Conservation (phyloP, 2,113 vertebrate species). For the Osmerus mordax region DNA sequence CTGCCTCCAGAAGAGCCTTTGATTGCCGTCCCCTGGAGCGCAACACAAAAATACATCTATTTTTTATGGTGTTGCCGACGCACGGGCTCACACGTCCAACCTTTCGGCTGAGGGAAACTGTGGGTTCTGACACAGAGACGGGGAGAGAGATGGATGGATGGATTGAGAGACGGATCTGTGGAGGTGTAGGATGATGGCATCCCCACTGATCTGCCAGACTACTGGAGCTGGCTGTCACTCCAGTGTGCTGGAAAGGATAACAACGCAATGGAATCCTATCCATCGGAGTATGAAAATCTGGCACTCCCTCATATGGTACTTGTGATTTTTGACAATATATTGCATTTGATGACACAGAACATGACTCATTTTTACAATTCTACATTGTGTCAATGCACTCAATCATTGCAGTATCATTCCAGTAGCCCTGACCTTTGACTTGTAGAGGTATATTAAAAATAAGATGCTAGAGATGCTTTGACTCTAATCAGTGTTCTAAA, state of each 20-base stretch:
- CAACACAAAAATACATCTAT: slow-evolving; percentile 40
- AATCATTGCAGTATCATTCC: too few species aligned
- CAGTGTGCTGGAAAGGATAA: not conserved
- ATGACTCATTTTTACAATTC: too few species aligned
- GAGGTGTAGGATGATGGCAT: slow-evolving; percentile 33
- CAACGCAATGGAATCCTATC: too few species aligned
- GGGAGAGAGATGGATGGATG: slow-evolving; percentile 29
- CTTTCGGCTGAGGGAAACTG: slow-evolving; percentile 29
- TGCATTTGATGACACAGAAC: too few species aligned
- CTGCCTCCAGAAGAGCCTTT: slow-evolving; percentile 40
- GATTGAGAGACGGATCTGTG: slow-evolving; percentile 6
- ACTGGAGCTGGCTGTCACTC: slow-evolving; percentile 37
- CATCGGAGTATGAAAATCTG: too few species aligned
- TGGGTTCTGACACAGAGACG: slow-evolving; percentile 26
- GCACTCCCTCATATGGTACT: too few species aligned
- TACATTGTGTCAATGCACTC: too few species aligned
- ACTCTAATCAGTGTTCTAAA: too few species aligned
- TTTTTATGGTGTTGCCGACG: slow-evolving; percentile 33
- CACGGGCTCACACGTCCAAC: slow-evolving; percentile 35
- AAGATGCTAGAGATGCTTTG: too few species aligned
- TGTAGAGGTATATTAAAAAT: too few species aligned
- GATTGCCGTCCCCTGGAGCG: slow-evolving; percentile 36
- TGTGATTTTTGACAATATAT: too few species aligned
- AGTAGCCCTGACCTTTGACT: too few species aligned
- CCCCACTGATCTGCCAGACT: slow-evolving; percentile 40